Conservation (phyloP, 2,888 invertebrate species). For the Eupithecia exiguata region DNA sequence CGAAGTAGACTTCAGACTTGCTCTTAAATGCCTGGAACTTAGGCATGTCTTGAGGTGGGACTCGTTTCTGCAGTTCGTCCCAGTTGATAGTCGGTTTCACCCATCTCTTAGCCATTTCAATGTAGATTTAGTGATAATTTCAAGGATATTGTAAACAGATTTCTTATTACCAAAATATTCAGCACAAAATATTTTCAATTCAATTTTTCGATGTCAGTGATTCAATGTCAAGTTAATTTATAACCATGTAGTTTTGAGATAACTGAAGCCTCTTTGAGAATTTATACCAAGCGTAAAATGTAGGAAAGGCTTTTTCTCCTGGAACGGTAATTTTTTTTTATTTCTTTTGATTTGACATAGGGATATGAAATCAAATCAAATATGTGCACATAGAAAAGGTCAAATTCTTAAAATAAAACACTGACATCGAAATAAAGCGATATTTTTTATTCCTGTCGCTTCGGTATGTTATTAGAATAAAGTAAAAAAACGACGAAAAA, state of each 20-base stretch:
- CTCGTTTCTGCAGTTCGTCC: constrained; percentile 64
- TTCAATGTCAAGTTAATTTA: neutral
- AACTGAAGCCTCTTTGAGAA: neutral
- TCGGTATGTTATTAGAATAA: too few species aligned
- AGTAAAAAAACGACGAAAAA: too few species aligned
- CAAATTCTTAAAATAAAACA: too few species aligned
- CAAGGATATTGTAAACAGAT: neutral
- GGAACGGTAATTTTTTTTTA: too few species aligned
- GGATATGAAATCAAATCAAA: too few species aligned
- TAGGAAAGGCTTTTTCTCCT: neutral
- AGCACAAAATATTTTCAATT: neutral
- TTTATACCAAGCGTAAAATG: neutral
- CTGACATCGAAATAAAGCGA: too few species aligned
- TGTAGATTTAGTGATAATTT: constrained; percentile 1
- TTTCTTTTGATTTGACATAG: too few species aligned
- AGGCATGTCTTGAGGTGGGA: constrained; percentile 61
- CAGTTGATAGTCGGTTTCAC: constrained; percentile 66
- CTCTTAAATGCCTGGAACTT: constrained; percentile 69
- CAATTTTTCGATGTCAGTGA: neutral
- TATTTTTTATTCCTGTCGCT: too few species aligned
- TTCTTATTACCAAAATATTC: neutral
- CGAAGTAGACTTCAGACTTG: constrained; percentile 67
- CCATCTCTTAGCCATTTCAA: constrained; percentile 66
- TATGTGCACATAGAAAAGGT: too few species aligned
- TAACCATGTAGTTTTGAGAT: neutral